Evolutionary conservation across 2,888 invertebrate genomes (phyloP).

Genomic region (Melikaiella ostensackeni): DNA sequence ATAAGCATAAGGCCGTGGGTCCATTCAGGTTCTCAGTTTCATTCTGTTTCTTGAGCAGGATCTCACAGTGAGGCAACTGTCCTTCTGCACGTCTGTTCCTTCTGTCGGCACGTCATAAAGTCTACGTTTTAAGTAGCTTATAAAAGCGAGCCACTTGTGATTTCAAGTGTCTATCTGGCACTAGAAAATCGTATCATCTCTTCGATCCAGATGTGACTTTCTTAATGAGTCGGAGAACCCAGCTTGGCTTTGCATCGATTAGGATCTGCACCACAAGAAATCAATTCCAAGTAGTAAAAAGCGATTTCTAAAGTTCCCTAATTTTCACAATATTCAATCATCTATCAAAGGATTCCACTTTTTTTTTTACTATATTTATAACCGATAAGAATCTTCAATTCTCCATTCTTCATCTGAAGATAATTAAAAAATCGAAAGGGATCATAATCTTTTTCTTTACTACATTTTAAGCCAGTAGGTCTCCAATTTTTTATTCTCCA

Average conservation of each 20-base stretch:
- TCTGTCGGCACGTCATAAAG: constrained; percentile 57
- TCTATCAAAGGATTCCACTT: no score
- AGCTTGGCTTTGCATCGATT: constrained; percentile 25
- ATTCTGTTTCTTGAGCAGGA: constrained; percentile 5
- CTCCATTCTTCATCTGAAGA: no score
- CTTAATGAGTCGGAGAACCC: constrained; percentile 44
- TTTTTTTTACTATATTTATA: no score
- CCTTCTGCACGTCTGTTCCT: constrained; percentile 41
- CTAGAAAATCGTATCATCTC: constrained; percentile 48
- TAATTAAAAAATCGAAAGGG: no score
- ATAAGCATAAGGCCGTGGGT: not conserved
- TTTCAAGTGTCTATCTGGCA: constrained; percentile 46
- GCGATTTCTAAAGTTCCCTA: not conserved
- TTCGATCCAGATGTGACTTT: constrained; percentile 50
- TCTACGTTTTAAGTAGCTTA: constrained; percentile 52
- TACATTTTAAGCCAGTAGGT: no score
- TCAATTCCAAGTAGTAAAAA: not conserved
- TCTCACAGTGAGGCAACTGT: constrained; percentile 51
- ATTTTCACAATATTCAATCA: no score
- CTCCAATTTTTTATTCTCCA: no score
- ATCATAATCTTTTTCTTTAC: no score
- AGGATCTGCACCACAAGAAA: constrained; percentile 23
- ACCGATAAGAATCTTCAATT: no score
- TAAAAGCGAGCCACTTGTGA: constrained; percentile 51
- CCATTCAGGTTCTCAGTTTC: constrained; percentile 25